Base-by-base conservation (phyloP, 2,113 vertebrate species). In the Solea solea region DNA sequence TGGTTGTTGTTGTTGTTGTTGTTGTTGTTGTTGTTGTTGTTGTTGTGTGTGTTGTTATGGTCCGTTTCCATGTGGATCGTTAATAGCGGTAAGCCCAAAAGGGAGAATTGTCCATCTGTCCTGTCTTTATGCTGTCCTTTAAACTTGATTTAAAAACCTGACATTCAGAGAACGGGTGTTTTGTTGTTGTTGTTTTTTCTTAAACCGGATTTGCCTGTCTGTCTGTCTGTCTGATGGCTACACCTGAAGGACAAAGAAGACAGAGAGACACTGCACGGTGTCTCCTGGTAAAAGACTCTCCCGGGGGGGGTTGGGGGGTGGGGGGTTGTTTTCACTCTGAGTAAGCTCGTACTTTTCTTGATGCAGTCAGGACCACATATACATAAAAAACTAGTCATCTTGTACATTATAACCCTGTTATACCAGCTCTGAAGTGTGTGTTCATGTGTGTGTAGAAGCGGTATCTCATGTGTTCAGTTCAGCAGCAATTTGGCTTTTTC, bases 321-420 rank as follows among this genome's bases (percentile, higher is more conserved):
- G 21, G 21, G 21, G 21, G 21, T 21, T 21, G 15, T 62, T 80
- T 80, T 70, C 80, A 51, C 66, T 86, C 85, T 72, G 82, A 85
- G 76, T 67, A 63, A 69, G 72, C 78, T 85, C 80, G 56, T 52
- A 63, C 65, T 83, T 21, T 21, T 86, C 78, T 69, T 80, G 80
- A 83, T 78, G 69, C 61, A 41, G 67, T 83, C 78, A 78, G 80
- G 74, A 86, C 73, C 73, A 78, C 48, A 62, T 65, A 72, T 41
- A 69, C 70, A 81, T 83, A 85, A 83, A 89, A 86, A 52, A 64
- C 82, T 67, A 89, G 44, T 86, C 85, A 79, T 86, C 79, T 87
- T 81, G 53, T 72, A 83, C 80, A 67, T 84, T 74, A 64, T 65
- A 86, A 92, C 90, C 90, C 91, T 92, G 90, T 92, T 87, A 64